Evolutionary conservation across 2,888 invertebrate species (phyloP).

Genomic region (Stenodera caucasica): DNA sequence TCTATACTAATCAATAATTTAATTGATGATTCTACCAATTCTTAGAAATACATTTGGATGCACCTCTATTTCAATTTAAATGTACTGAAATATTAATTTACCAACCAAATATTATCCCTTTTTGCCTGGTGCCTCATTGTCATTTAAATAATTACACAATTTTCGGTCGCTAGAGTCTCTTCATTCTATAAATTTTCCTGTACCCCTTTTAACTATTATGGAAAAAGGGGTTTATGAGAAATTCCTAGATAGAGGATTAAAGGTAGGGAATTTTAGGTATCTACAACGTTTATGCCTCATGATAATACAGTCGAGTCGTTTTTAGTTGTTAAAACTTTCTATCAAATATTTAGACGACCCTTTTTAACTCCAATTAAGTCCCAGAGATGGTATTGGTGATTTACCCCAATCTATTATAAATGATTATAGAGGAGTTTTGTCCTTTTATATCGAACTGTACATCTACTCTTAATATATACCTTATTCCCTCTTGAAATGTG

Average conservation of each 20-base stretch:
- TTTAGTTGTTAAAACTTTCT: conserved; percentile 41
- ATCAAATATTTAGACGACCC: conserved; percentile 51
- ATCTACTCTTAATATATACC: conserved; percentile 8
- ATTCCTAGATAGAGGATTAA: neutral
- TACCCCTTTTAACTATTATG: conserved; percentile 1
- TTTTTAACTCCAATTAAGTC: conserved; percentile 54
- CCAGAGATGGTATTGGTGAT: conserved; percentile 49
- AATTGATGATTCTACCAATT: too few species aligned
- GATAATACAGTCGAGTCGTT: conserved; percentile 21
- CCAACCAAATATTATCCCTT: conserved; percentile 36
- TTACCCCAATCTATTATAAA: conserved; percentile 40
- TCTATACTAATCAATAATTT: too few species aligned
- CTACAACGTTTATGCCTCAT: neutral
- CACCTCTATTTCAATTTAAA: too few species aligned
- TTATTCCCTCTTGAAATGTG: conserved; percentile 19
- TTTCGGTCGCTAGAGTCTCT: conserved; percentile 39
- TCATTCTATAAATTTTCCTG: conserved; percentile 6
- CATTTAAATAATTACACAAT: conserved; percentile 49
- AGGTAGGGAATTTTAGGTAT: neutral
- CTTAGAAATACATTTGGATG: too few species aligned
- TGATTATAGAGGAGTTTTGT: conserved; percentile 23
- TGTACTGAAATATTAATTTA: conserved; percentile 42
- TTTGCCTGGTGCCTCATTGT: conserved; percentile 43
- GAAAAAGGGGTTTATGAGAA: conserved; percentile 1
- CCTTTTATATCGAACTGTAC: conserved; percentile 6